Percentiles rank a stretch among this genome's conserved stretches.
Evolutionary conservation across 2,113 vertebrate species (phyloP).

Genomic region (Brachypteracias leptosomus): DNA sequence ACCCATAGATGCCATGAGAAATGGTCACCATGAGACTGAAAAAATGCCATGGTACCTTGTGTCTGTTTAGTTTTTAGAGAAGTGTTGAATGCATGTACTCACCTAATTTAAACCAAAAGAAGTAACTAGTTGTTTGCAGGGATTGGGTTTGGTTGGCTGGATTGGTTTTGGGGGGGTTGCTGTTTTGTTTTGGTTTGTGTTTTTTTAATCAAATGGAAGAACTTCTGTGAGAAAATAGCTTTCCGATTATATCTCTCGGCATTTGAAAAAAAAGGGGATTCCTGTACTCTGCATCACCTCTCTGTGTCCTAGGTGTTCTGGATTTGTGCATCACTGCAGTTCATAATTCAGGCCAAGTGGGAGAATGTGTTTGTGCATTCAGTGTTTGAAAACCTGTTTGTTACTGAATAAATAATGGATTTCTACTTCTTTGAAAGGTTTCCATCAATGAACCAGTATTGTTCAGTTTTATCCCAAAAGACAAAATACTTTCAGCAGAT

Average conservation of each 20-base stretch:
- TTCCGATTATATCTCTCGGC: not conserved
- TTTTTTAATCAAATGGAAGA: not conserved
- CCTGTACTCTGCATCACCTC: not conserved
- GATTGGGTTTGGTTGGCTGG: too few relatives aligned
- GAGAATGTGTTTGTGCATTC: accelerated
- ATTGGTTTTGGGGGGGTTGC: too few relatives aligned
- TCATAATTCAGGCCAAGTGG: not conserved
- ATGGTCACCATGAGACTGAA: not conserved
- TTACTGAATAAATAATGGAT: not conserved
- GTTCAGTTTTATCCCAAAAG: not conserved
- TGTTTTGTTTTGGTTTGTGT: too few relatives aligned
- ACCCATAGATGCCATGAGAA: not conserved
- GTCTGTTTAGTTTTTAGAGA: not conserved
- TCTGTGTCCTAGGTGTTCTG: not conserved
- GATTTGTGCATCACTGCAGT: not conserved
- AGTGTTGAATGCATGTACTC: accelerated
- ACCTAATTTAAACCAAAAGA: not conserved
- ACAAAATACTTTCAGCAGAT: not conserved
- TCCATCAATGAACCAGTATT: not conserved
- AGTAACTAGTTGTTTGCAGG: not conserved
- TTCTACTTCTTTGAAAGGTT: not conserved
- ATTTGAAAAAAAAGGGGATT: not conserved
- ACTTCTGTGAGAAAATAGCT: not conserved
- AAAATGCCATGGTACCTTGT: not conserved
- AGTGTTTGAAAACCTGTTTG: not conserved